These are phyloP conservation scores for Pionites leucogaster DNA, from an alignment of 2,113 vertebrate species.

Conservation along the genomic window DNA sequence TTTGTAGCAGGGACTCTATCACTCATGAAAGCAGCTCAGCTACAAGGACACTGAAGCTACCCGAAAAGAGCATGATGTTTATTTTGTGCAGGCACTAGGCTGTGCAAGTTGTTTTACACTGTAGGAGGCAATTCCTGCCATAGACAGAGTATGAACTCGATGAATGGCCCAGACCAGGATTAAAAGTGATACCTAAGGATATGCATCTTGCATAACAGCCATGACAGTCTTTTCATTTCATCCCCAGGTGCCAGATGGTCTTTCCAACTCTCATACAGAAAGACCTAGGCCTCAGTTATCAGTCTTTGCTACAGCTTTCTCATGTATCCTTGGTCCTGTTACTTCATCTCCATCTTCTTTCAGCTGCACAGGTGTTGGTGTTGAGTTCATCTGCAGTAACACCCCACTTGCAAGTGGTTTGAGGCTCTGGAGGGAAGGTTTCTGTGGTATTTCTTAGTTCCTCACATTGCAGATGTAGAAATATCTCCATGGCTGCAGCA, in stretches of 20 bases:
- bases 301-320: neutral
- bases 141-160: neutral
- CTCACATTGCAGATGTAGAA: neutral
- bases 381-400: neutral
- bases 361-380: neutral
- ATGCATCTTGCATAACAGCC: no score
- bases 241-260: neutral
- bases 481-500: rapidly evolving
- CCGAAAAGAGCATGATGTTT: neutral
- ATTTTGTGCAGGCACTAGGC: rapidly evolving
- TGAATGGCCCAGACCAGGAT: neutral
- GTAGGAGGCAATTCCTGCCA: neutral
- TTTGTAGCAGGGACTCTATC: neutral
- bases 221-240: neutral
- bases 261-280: neutral
- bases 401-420: neutral
- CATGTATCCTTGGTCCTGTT: rapidly evolving
- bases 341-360: neutral
- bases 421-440: neutral
- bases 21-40: rapidly evolving
- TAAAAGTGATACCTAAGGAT: neutral
- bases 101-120: neutral
- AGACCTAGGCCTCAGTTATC: rapidly evolving
- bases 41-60: neutral
- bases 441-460: neutral